phyloP scores from a whole-genome alignment of 2,797 vertebrate species.

The Premnoplex brunnescens region DNA sequence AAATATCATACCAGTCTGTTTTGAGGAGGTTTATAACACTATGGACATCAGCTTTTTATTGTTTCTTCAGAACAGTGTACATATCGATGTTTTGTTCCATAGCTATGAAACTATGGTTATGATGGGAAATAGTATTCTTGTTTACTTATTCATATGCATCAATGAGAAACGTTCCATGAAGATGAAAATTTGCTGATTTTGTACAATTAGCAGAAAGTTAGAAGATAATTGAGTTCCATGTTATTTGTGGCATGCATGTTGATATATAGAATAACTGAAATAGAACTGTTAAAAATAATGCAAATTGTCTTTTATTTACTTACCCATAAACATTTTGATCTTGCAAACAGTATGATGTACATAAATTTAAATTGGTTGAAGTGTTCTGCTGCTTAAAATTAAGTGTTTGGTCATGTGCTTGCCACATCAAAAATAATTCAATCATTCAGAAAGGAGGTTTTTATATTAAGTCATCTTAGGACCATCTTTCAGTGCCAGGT shows the following conservation, averaged over 20 bases:
- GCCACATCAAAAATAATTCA: neutral
- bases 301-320: neutral
- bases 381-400: neutral
- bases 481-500: neutral
- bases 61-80: neutral
- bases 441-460: neutral
- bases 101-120: neutral
- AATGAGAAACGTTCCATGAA: neutral
- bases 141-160: neutral
- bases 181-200: neutral
- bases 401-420: neutral
- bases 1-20: neutral
- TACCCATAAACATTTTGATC: neutral
- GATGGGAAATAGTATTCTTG: neutral
- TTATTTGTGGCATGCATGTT: neutral
- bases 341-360: neutral
- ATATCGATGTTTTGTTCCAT: neutral
- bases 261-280: neutral
- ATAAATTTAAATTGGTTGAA: neutral
- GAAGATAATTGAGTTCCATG: neutral
- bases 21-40: neutral
- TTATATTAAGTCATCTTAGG: neutral
- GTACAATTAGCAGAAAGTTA: neutral
- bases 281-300: neutral
- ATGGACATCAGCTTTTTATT: neutral